These are phyloP conservation scores for Sebastes itinus DNA, from an alignment of 2,797 vertebrate species.

Conservation along the genomic window DNA sequence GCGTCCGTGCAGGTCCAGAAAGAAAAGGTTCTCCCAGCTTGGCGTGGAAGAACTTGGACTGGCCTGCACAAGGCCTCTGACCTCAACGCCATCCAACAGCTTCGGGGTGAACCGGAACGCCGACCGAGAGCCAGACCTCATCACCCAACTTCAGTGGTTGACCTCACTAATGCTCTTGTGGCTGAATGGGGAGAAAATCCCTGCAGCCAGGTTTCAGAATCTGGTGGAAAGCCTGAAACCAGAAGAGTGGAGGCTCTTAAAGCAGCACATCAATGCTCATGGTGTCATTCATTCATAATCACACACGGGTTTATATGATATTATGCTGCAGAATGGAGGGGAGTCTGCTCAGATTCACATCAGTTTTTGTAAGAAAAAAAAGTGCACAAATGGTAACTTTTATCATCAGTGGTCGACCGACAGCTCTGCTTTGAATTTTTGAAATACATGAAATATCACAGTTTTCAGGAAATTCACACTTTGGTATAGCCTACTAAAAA, in stretches of 20 bases:
- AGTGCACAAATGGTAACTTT: not conserved
- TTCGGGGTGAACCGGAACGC: not conserved
- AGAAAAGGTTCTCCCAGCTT: not conserved
- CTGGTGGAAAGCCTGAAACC: not conserved
- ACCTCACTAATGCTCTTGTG: too few species aligned
- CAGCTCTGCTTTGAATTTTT: not conserved
- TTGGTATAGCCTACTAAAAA: not conserved
- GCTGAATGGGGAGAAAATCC: not conserved
- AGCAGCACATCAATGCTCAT: not conserved
- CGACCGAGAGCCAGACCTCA: not conserved
- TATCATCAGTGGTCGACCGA: too few species aligned
- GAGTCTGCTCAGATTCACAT: not conserved
- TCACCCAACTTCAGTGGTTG: too few species aligned
- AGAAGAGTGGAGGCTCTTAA: not conserved
- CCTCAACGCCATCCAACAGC: not conserved
- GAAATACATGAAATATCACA: not conserved
- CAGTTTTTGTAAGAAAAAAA: not conserved
- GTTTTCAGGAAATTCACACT: not conserved
- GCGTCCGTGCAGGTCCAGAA: not conserved
- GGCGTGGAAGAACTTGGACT: not conserved
- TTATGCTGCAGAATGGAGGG: not conserved
- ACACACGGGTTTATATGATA: not conserved
- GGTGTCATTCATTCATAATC: not conserved
- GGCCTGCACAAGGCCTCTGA: not conserved
- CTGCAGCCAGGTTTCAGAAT: constrained; percentile 1